These are phyloP conservation scores for Euplexia lucipara DNA, from an alignment of 2,888 invertebrate species.

Conservation along the genomic window DNA sequence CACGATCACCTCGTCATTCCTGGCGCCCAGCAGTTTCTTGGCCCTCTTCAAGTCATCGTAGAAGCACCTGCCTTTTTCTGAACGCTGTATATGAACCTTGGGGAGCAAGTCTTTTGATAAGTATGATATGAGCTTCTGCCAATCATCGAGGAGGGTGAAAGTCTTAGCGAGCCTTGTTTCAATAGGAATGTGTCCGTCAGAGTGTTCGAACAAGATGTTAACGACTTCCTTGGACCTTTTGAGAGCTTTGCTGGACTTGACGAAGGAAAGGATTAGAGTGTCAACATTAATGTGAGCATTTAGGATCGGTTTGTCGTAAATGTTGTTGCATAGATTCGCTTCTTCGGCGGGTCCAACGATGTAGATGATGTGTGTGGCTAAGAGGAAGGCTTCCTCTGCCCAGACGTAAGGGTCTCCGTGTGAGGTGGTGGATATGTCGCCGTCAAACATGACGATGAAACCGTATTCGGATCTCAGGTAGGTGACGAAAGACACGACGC, in stretches of 20 bases:
- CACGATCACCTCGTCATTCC: slow-evolving; percentile 76
- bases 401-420: slow-evolving; percentile 84
- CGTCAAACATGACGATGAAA: slow-evolving; percentile 83
- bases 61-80: slow-evolving; percentile 83
- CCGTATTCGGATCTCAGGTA: slow-evolving; percentile 84
- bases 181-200: slow-evolving; percentile 78
- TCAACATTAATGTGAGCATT: slow-evolving; percentile 81
- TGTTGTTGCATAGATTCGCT: slow-evolving; percentile 76
- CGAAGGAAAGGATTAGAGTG: slow-evolving; percentile 74
- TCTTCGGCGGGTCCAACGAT: slow-evolving; percentile 82
- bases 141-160: slow-evolving; percentile 82
- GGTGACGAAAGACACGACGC: slow-evolving; percentile 80
- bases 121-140: slow-evolving; percentile 84
- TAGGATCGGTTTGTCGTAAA: slow-evolving; percentile 85
- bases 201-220: slow-evolving; percentile 85
- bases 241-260: slow-evolving; percentile 71
- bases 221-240: slow-evolving; percentile 77
- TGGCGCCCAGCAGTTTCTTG: slow-evolving; percentile 79
- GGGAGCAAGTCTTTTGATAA: slow-evolving; percentile 84
- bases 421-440: slow-evolving; percentile 78
- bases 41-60: slow-evolving; percentile 83
- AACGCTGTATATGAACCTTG: slow-evolving; percentile 80
- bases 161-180: slow-evolving; percentile 78
- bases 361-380: slow-evolving; percentile 81
- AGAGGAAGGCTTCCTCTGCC: slow-evolving; percentile 81